Evolutionary conservation across 2,113 vertebrate species (phyloP), one percentile per base, ranked within the genome.

Genomic region (Trinectes maculatus): DNA sequence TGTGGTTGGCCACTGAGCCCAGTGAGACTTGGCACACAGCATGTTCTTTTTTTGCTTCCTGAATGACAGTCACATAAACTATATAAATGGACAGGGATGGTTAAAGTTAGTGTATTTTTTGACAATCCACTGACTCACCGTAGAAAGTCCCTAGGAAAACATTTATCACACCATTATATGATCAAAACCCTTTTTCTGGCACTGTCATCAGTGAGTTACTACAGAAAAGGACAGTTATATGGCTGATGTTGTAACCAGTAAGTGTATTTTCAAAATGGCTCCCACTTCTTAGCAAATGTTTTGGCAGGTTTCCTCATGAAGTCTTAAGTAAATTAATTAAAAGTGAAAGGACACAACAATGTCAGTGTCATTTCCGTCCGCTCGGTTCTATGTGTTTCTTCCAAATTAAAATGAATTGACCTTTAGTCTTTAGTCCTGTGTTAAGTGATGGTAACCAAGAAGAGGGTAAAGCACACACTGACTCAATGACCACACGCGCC

Each of bases 271-370:
- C 7, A 22, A 21, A 47, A 18, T 59, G 48, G 21, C 26, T 48
- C 24, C n/a, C 26, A 42, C 28, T 18, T 18, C 6, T n/a, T n/a
- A 2, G 3, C 1, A 61, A 74, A 55, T 28, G 40, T 68, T 48
- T 64, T 71, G 66, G 66, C 47, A 53, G 26, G 7, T 52, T n/a
- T 70, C 59, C 16, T 1, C 15, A 3, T 1, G 12, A 46, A 9
- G 36, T 24, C 15, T 37, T 43, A 13, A 34, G 56, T 48, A 19
- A 22, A 48, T 61, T 11, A 60, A 28, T 37, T 19, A 25, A 36
- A 52, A 43, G 29, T 37, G 59, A 51, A 64, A 31, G 36, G 39
- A 22, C 2, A 3, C 43, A 25, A 12, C 0, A n/a, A n/a, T 63
- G 48, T 48, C 59, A 51, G n/a, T 24, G 34, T 39, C 18, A 18